Evolutionary conservation across 1,140 invertebrate species (phyloP), one percentile per base, ranked within the genome.

Genomic region (Pararge aegeria): DNA sequence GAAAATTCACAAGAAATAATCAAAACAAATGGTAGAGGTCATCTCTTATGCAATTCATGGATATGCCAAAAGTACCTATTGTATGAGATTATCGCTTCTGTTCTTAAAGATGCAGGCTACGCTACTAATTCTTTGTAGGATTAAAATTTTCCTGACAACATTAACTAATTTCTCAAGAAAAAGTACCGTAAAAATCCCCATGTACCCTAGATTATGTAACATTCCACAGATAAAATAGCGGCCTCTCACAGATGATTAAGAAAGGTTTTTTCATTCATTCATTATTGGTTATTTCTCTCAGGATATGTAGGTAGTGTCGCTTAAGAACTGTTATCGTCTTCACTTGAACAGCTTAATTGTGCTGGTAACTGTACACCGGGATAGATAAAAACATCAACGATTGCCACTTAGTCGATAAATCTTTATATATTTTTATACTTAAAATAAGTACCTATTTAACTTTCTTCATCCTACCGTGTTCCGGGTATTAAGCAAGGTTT

Each of bases 151-250:
- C 9, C 19, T 21, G 0, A 19, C 20, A 34, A 34, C 29, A 10
- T 20, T 46, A n/a, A 20, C 30, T n/a, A 40, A 53, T 53, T 37
- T 53, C 37, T 53, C 19, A 16, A 38, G 46, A 64, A 58, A 63
- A 60, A 59, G 59, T 66, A 71, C 68, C 70, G 68, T 70, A 76
- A 70, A 63, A 44, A 61, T 63, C 61, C 67, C 60, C 57, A 54
- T 61, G 61, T 55, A 63, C 61, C 55, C 55, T 64, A 69, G 61
- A 64, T 68, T 68, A 61, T 62, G 58, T 62, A 63, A 70, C 70
- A 72, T 74, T 70, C 68, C 55, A 63, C 37, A 69, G 69, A 74
- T 69, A 68, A 75, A 70, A 37, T 44, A 48, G 51, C 61, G 64
- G 55, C 55, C 52, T 54, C 51, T 64, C 51, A 51, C 34, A 42